phyloP scores from a whole-genome alignment of 37 sponge, comb jelly and placozoan species.

The Mnemiopsis leidyi region DNA sequence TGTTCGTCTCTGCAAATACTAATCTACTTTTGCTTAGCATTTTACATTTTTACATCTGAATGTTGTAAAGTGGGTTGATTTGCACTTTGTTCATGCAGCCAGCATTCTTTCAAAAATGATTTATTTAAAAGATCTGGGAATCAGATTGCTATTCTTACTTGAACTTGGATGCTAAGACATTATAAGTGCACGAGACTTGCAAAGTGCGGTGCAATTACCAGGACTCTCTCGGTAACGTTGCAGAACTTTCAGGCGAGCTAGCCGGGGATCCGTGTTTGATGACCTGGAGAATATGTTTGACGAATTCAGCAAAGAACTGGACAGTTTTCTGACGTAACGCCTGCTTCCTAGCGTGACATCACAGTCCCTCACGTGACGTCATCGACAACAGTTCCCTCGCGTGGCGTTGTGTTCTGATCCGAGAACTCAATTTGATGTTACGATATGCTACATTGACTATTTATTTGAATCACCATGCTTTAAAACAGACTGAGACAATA shows the following conservation, averaged over 20 bases:
- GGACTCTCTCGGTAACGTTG: background rate
- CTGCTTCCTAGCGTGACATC: background rate
- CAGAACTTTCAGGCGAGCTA: background rate
- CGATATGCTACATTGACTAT: no score
- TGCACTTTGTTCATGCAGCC: background rate
- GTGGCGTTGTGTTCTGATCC: no score
- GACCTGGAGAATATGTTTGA: conserved; percentile 62
- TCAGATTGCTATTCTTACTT: background rate
- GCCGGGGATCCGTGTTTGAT: conserved; percentile 17
- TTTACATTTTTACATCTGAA: background rate
- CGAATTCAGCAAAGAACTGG: conserved; percentile 64
- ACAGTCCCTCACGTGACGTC: background rate
- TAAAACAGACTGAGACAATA: no score
- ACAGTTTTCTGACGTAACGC: conserved; percentile 31
- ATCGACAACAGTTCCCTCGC: no score
- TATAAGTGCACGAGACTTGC: background rate
- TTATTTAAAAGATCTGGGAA: no score
- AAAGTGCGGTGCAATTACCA: background rate
- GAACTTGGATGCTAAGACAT: background rate
- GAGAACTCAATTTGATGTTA: no score
- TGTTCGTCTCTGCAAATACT: no score
- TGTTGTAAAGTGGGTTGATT: background rate
- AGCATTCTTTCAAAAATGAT: background rate
- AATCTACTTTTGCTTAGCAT: background rate
- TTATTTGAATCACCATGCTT: no score